These are phyloP conservation scores for Circaetus gallicus DNA, from an alignment of 2,113 vertebrate genomes.

Conservation along the genomic window DNA sequence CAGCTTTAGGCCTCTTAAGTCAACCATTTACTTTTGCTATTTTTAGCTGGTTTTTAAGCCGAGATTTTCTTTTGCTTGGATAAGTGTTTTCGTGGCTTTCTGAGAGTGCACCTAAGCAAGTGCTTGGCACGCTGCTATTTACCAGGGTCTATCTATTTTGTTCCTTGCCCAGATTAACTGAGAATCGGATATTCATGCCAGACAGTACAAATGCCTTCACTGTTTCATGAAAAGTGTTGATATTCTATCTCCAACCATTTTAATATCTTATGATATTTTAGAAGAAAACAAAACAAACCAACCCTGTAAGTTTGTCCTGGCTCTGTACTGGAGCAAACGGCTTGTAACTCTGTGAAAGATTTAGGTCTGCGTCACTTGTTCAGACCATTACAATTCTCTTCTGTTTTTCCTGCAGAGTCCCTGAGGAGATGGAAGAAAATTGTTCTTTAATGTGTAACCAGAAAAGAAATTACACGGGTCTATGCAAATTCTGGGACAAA, in stretches of 20 bases:
- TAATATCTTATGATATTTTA: not conserved
- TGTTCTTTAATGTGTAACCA: not conserved
- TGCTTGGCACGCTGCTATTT: accelerated
- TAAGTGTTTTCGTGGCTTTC: not conserved
- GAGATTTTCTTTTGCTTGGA: not conserved
- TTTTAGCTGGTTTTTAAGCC: not conserved
- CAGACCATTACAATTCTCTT: not conserved
- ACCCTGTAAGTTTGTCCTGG: not conserved
- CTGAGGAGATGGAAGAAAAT: not conserved
- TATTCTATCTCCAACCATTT: not conserved
- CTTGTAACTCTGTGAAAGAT: not conserved
- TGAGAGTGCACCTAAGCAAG: not conserved
- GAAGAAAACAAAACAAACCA: not conserved
- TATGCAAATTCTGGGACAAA: not conserved
- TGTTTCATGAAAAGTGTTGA: not conserved
- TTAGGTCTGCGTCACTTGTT: not conserved
- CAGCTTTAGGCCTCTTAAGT: not conserved
- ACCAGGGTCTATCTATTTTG: not conserved
- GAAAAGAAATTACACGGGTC: not conserved
- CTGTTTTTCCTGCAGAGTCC: not conserved
- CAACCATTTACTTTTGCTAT: not conserved
- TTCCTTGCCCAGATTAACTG: not conserved
- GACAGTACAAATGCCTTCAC: not conserved
- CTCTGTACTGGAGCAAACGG: not conserved
- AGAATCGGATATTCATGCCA: not conserved